Evolutionary conservation across 2,797 vertebrate species (phyloP), one percentile per base, ranked within the genome.

Genomic region (Eulemur albifrons): DNA sequence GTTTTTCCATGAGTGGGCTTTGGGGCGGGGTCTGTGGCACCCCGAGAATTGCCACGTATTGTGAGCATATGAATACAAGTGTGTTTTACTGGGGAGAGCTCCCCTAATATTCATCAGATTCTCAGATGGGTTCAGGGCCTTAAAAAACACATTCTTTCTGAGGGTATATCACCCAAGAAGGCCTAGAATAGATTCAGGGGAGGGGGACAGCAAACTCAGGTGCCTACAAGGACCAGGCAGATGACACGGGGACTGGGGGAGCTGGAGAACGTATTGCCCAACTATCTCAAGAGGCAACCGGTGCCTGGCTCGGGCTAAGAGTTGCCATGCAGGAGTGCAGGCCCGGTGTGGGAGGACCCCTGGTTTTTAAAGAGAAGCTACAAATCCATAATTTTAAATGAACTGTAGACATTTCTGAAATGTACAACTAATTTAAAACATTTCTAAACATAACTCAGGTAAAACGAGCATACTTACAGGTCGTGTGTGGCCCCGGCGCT

Each of bases 201-300:
- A 43, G 35, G 59, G n/a, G 12, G n/a, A 12, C 10, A 20, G 54
- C 7, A 85, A 65, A 79, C 21, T n/a, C 18, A 38, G 32, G 8
- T 63, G 40, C 35, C 17, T 40, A 0, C 38, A 67, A 67, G 84
- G 52, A 7, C 69, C 73, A 59, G 27, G 25, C 50, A 80, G 45
- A 6, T 79, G 30, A 69, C 5, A 43, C 1, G 0, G 32, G 18
- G 4, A 27, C 57, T 57, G 25, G 30, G 4, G 69, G 4, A 89
- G 30, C 73, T 45, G 54, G 18, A 2, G 38, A 54, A 2, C 5
- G 3, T 32, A 2, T 1, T 1, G 8, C 1, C n/a, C 50, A 40
- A 0, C 13, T 57, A 12, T 57, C 43, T 4, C 13, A 65, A 72
- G 23, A n/a, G 30, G 50, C 30, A 30, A 43, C 25, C 10, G 0